These are phyloP conservation scores for Ectemnius continuus DNA, from an alignment of 2,888 invertebrate genomes.

Conservation along the genomic window DNA sequence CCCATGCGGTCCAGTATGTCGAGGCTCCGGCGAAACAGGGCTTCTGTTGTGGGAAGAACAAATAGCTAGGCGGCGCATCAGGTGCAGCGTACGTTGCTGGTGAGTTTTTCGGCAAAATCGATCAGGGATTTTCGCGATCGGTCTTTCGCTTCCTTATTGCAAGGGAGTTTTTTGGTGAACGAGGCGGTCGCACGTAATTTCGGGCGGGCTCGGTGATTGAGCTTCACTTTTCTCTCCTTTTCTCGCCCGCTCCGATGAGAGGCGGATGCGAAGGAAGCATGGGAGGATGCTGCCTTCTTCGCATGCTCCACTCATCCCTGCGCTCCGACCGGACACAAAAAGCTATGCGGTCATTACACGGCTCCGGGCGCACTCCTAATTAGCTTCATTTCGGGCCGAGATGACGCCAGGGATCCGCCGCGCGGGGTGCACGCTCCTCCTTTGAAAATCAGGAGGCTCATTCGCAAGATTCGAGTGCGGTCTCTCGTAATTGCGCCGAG, in stretches of 20 bases:
- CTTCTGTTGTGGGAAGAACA: neutral
- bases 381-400: slow-evolving; percentile 31
- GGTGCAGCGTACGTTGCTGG: neutral
- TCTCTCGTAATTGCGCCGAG: slow-evolving; percentile 38
- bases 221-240: neutral
- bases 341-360: slow-evolving; percentile 31
- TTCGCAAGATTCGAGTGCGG: neutral
- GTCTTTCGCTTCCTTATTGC: slow-evolving; percentile 1
- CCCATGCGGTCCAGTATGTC: slow-evolving; percentile 41
- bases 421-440: slow-evolving; percentile 19
- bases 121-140: slow-evolving; percentile 1
- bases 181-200: neutral
- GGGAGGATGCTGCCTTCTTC: neutral
- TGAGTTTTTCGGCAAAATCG: neutral
- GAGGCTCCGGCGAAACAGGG: neutral
- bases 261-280: neutral
- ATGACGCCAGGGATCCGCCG: slow-evolving; percentile 14
- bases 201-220: neutral
- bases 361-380: slow-evolving; percentile 33
- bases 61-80: slow-evolving; percentile 11
- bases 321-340: neutral
- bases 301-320: neutral
- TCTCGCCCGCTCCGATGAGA: neutral
- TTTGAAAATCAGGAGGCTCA: slow-evolving; percentile 14
- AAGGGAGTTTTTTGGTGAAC: neutral